Evolutionary conservation across 2,888 invertebrate species (phyloP), one percentile per base, ranked within the genome.

Genomic region (Drosophila histrio): DNA sequence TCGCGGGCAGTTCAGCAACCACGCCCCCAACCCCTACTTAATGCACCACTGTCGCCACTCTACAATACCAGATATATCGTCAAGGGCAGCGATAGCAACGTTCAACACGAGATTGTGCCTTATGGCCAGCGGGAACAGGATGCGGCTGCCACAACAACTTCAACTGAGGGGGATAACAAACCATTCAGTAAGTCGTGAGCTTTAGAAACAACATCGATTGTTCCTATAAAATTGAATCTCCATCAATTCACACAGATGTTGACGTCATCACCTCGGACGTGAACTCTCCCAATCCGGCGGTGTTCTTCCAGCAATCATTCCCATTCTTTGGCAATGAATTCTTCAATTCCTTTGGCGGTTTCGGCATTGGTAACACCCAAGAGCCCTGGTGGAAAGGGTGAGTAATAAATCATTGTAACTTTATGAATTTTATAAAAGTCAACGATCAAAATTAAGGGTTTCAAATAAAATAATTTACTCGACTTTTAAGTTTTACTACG

Each of bases 331-430:
- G 90, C 47, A 89, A 89, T 78, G 91, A 91, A 54, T 90, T 91
- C 79, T 90, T 91, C 50, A 90, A 91, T 26, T 86, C 90, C 5
- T 91, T 91, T 59, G 90, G 90, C 9, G 89, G 89, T 19, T 91
- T 91, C 28, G 91, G 89, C 17, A 83, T 91, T 39, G 89, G 89
- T 2, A 83, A 81, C 11, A 80, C 83, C 21, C 87, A 87, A 50
- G 86, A 89, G 39, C 89, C 89, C 15, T 91, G 91, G 87, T 91
- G 91, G 91, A 91, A 89, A 68, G 91, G 91, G 91, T 91, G 68
- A 91, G 92, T 63, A 17, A 11, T 13, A 11, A 15, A 11, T 11
- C 2, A 17, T 17, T 17, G 1, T 36, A 8, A 15, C 5, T 32
- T n/a, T n/a, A n/a, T n/a, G n/a, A n/a, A n/a, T n/a, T n/a, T n/a